These are phyloP conservation scores for Drosophila fungiperda DNA, from an alignment of 2,888 invertebrate genomes.

Conservation along the genomic window DNA sequence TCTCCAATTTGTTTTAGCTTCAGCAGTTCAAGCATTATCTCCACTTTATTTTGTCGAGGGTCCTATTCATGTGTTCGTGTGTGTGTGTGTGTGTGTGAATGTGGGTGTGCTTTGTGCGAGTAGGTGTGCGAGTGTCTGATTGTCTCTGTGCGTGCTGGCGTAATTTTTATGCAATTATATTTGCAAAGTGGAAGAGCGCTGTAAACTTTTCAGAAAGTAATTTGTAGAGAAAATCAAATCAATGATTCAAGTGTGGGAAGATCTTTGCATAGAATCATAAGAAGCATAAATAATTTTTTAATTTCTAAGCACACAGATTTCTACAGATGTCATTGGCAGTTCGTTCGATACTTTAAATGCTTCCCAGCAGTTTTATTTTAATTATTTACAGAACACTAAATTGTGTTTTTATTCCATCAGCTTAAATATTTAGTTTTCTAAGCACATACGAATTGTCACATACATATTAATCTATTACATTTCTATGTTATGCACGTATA, in stretches of 20 bases:
- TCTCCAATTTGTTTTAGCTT: conserved; percentile 60
- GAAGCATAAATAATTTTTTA: conserved; percentile 33
- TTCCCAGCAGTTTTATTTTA: background rate
- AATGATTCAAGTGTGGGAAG: conserved; percentile 26
- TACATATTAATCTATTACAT: conserved; percentile 52
- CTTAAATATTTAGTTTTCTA: background rate
- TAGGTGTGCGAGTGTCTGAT: conserved; percentile 5
- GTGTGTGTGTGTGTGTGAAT: background rate
- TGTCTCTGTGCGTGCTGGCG: background rate
- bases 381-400: background rate
- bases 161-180: conserved; percentile 53
- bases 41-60: conserved; percentile 33
- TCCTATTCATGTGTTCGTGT: conserved; percentile 14
- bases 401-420: background rate
- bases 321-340: conserved; percentile 1
- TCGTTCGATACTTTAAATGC: background rate
- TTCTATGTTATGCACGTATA: conserved; percentile 5
- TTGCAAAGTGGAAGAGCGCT: conserved; percentile 39
- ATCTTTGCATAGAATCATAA: conserved; percentile 51
- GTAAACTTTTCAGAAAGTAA: conserved; percentile 48
- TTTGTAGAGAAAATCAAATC: conserved; percentile 58
- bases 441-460: conserved; percentile 15
- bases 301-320: conserved; percentile 26
- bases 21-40: conserved; percentile 26
- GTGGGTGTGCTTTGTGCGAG: conserved; percentile 8